Conservation (phyloP, 2,888 invertebrate genomes). For the Thecophora atra region DNA sequence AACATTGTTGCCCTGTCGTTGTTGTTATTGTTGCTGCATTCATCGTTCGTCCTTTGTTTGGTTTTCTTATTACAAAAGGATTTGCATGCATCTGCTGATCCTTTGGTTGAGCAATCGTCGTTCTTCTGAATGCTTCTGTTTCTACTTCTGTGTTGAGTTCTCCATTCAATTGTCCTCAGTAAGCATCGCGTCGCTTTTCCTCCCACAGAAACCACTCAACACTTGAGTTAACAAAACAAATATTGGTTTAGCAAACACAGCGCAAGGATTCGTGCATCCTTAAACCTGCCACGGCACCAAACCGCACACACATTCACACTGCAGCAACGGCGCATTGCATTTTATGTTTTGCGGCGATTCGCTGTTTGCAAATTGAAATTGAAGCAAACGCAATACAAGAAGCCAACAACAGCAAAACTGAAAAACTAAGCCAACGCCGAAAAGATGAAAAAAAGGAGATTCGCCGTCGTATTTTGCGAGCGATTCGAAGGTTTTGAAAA, state of each 20-base stretch:
- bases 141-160: not conserved
- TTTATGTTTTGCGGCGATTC: constrained; percentile 4
- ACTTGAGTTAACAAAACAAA: constrained; percentile 49
- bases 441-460: not conserved
- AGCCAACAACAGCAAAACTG: constrained; percentile 16
- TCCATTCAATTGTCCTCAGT: not conserved
- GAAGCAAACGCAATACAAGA: constrained; percentile 10
- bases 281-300: not conserved
- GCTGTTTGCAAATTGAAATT: constrained; percentile 31
- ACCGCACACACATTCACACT: not conserved
- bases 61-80: constrained; percentile 45
- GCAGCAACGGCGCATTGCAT: not conserved
- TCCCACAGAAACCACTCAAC: constrained; percentile 43
- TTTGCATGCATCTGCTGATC: constrained; percentile 48
- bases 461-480: not conserved
- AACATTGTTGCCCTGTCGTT: not conserved
- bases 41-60: constrained; percentile 37
- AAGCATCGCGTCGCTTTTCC: constrained; percentile 13
- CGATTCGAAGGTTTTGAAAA: not conserved
- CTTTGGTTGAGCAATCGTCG: constrained; percentile 26
- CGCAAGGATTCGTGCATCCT: constrained; percentile 25
- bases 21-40: constrained; percentile 14
- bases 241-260: constrained; percentile 44
- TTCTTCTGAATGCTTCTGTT: not conserved
- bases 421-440: not conserved